Percentiles rank a stretch among this genome's conserved stretches.
Conservation (phyloP, 2,113 vertebrate genomes). For the Menidia beryllina region DNA sequence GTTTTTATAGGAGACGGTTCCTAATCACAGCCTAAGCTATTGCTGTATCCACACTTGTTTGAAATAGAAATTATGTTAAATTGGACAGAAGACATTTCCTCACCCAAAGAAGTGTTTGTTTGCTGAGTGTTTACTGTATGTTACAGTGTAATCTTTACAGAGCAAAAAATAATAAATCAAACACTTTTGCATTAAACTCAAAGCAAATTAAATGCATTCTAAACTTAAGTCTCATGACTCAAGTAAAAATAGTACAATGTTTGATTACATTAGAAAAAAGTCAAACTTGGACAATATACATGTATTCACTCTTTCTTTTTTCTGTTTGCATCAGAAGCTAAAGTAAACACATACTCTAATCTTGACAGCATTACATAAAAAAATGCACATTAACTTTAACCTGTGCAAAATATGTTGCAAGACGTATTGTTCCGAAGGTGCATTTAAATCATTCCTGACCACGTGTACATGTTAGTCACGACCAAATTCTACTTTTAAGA, state of each 20-base stretch:
- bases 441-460: neutral
- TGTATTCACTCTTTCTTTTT: no score
- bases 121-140: no score
- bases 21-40: no score
- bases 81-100: no score
- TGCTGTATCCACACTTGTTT: no score
- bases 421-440: slow-evolving; percentile 3
- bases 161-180: slow-evolving; percentile 21
- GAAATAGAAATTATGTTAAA: no score
- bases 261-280: no score
- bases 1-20: no score
- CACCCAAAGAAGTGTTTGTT: no score
- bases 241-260: neutral
- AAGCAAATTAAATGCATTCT: slow-evolving; percentile 23
- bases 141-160: neutral
- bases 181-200: slow-evolving; percentile 40
- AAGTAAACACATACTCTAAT: neutral
- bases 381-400: neutral
- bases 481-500: slow-evolving; percentile 13
- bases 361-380: neutral
- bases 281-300: no score
- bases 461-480: slow-evolving; percentile 12
- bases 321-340: neutral
- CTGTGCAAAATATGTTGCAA: neutral
- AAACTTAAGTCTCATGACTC: slow-evolving; percentile 11